Conservation (phyloP, 2,888 invertebrate species). For the Campaea margaritaria region DNA sequence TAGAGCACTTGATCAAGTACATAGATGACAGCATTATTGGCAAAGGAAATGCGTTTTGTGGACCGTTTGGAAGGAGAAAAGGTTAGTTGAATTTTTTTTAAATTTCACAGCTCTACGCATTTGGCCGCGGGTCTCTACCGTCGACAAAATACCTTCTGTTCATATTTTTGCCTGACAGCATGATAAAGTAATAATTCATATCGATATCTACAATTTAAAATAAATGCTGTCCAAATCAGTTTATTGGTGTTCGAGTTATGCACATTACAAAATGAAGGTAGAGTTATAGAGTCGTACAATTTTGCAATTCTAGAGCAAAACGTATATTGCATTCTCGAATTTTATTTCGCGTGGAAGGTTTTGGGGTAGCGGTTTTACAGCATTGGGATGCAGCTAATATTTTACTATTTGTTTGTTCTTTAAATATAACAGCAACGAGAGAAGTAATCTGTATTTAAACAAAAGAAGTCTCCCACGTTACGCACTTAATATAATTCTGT, state of each 20-base stretch:
- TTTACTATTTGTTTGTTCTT: slow-evolving; percentile 2
- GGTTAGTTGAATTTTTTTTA: slow-evolving; percentile 77
- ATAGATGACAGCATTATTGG: slow-evolving; percentile 93
- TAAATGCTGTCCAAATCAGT: not conserved
- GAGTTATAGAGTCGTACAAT: not conserved
- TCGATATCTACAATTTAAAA: not conserved
- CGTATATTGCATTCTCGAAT: no score
- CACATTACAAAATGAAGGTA: not conserved
- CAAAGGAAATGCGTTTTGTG: slow-evolving; percentile 91
- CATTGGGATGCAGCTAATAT: not conserved
- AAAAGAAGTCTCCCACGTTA: slow-evolving; percentile 29
- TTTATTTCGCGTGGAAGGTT: no score
- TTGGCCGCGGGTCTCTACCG: not conserved
- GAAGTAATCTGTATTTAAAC: slow-evolving; percentile 26
- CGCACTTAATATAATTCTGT: slow-evolving; percentile 12
- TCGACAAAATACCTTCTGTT: not conserved
- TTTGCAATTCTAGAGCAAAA: not conserved
- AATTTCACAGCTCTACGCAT: not conserved
- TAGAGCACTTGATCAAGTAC: slow-evolving; percentile 89
- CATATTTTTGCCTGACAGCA: not conserved
- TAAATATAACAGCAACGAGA: not conserved
- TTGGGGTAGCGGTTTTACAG: no score
- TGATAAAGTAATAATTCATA: not conserved
- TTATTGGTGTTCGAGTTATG: not conserved
- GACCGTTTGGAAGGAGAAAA: slow-evolving; percentile 93